phyloP scores from a whole-genome alignment of 2,113 vertebrate species.

The Chionodraco myersi region DNA sequence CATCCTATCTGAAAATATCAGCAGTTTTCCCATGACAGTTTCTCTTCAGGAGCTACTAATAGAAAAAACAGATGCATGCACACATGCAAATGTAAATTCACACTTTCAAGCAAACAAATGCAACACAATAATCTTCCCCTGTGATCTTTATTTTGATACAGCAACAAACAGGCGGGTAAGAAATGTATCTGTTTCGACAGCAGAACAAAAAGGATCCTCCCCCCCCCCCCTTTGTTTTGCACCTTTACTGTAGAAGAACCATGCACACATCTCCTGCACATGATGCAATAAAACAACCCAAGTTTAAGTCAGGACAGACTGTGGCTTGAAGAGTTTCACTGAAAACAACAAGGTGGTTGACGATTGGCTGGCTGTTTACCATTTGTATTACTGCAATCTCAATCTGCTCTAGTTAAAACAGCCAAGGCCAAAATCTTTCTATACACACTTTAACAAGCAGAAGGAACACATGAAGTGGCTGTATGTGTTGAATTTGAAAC shows the following conservation, averaged over 20 bases:
- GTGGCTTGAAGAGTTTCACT: constrained; percentile 68
- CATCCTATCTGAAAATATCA: constrained; percentile 36
- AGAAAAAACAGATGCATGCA: constrained; percentile 16
- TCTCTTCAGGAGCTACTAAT: background rate
- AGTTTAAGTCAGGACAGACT: constrained; percentile 37
- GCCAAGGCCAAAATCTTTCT: background rate
- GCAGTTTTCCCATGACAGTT: background rate
- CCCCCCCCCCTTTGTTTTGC: background rate
- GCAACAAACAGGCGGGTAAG: background rate
- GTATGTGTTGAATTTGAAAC: background rate
- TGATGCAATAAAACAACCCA: too few species aligned
- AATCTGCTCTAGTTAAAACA: background rate
- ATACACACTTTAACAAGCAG: background rate
- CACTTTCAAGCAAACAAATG: background rate
- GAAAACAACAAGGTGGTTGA: constrained; percentile 50
- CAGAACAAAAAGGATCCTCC: background rate
- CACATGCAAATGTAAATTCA: background rate
- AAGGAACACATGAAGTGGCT: background rate
- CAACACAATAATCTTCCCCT: background rate
- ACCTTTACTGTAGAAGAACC: too few species aligned
- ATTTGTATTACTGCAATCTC: background rate
- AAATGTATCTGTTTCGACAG: background rate
- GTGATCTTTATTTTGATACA: background rate
- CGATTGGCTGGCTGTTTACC: constrained; percentile 33
- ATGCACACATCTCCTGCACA: too few species aligned